Conservation (phyloP, 2,888 invertebrate genomes). For the Drosophila ustulata region DNA sequence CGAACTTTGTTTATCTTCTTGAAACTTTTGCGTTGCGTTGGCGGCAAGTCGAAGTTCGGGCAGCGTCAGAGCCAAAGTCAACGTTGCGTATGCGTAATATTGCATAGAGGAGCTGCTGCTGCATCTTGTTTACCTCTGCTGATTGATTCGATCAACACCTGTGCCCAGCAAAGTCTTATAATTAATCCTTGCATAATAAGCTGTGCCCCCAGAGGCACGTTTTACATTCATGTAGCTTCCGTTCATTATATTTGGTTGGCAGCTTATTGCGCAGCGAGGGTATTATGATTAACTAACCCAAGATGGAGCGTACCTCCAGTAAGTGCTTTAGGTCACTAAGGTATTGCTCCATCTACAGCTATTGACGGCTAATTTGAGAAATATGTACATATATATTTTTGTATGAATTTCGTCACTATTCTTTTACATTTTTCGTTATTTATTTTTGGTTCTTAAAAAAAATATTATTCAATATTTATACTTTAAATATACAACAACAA, state of each 20-base stretch:
- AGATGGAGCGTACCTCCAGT: background rate
- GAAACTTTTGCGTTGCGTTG: conserved; percentile 13
- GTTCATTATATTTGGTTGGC: background rate
- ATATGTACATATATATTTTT: too few relatives aligned
- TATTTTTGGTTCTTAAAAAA: too few relatives aligned
- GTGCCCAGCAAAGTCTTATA: conserved; percentile 1
- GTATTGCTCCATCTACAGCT: too few relatives aligned
- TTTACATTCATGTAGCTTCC: conserved; percentile 6
- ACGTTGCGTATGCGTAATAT: conserved; percentile 54
- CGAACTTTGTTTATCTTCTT: conserved; percentile 28
- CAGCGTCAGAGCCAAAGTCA: background rate
- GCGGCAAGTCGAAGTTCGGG: conserved; percentile 11
- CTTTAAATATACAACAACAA: too few relatives aligned
- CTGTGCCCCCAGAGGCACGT: background rate
- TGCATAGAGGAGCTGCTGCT: background rate
- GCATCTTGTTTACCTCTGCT: conserved; percentile 16
- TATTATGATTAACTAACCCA: background rate
- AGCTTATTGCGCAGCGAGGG: background rate
- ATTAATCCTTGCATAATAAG: conserved; percentile 13
- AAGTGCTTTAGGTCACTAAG: too few relatives aligned
- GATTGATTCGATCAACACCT: conserved; percentile 28
- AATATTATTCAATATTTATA: too few relatives aligned
- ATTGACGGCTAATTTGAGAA: too few relatives aligned
- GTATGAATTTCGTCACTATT: too few relatives aligned
- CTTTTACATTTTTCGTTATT: too few relatives aligned